These are phyloP conservation scores for Thamnophis elegans DNA, from an alignment of 2,797 vertebrate species.

Conservation along the genomic window DNA sequence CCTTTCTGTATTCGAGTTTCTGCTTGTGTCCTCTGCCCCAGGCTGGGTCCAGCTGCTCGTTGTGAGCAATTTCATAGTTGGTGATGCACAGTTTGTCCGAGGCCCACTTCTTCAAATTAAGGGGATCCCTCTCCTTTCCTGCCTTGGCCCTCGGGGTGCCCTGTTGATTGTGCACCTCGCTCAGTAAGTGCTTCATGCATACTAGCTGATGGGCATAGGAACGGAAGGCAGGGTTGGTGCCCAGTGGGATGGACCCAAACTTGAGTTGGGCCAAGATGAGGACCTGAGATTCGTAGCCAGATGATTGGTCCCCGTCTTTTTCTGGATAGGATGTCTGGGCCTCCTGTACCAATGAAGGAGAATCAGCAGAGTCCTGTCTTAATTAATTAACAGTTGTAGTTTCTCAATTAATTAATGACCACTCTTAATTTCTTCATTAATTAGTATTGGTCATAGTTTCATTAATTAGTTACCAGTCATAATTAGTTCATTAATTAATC, in stretches of 20 bases:
- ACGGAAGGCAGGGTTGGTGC: not conserved
- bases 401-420: not conserved
- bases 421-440: not conserved
- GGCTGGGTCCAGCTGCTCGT: fast-evolving
- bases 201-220: not conserved
- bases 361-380: not conserved
- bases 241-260: not conserved
- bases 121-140: not conserved
- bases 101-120: not conserved
- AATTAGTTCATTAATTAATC: not conserved
- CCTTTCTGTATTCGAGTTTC: not conserved
- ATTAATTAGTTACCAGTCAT: not conserved
- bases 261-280: no score
- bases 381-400: no score
- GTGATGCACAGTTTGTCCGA: not conserved
- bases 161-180: not conserved
- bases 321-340: no score
- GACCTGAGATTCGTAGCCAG: no score
- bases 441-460: no score
- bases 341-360: not conserved
- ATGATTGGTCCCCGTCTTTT: not conserved
- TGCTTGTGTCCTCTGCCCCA: not conserved
- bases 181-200: not conserved
- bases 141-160: no score
- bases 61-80: not conserved